Conservation (phyloP, 2,888 invertebrate genomes). For the Chloroclystis v-ata region DNA sequence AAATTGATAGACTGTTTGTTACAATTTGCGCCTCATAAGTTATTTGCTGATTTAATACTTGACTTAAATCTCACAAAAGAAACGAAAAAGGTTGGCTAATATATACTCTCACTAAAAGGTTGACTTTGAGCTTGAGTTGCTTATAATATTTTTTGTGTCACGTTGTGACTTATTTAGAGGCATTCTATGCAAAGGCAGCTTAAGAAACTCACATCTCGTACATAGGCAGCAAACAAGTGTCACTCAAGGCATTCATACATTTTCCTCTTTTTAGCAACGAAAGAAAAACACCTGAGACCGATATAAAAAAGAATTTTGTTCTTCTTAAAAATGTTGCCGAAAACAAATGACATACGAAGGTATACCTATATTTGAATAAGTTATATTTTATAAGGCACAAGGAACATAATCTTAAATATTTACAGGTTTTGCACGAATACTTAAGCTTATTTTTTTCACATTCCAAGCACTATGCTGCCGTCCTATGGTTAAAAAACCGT, state of each 20-base stretch:
- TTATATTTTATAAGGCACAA: conserved; percentile 39
- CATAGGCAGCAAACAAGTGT: conserved; percentile 24
- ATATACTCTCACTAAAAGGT: conserved; percentile 42
- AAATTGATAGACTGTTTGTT: no score
- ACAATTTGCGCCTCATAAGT: no score
- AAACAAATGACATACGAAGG: conserved; percentile 40
- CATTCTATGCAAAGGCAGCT: not conserved
- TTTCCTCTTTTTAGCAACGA: conserved; percentile 37
- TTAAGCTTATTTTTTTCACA: conserved; percentile 57
- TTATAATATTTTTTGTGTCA: conserved; percentile 42
- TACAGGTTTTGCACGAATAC: conserved; percentile 21
- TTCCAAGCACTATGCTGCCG: conserved; percentile 54
- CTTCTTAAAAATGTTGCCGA: conserved; percentile 25
- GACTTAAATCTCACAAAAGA: conserved; percentile 44
- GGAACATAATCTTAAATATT: conserved; percentile 18
- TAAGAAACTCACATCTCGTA: not conserved
- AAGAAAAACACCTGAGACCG: conserved; percentile 51
- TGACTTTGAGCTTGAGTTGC: conserved; percentile 44
- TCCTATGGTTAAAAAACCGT: no score
- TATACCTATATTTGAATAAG: conserved; percentile 54
- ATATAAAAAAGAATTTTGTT: conserved; percentile 32
- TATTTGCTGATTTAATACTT: no score
- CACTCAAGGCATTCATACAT: conserved; percentile 44
- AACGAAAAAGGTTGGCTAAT: conserved; percentile 55
- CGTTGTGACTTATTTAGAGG: conserved; percentile 5